phyloP scores from a whole-genome alignment of 2,888 invertebrate species.

The Barypeithes pellucidus region DNA sequence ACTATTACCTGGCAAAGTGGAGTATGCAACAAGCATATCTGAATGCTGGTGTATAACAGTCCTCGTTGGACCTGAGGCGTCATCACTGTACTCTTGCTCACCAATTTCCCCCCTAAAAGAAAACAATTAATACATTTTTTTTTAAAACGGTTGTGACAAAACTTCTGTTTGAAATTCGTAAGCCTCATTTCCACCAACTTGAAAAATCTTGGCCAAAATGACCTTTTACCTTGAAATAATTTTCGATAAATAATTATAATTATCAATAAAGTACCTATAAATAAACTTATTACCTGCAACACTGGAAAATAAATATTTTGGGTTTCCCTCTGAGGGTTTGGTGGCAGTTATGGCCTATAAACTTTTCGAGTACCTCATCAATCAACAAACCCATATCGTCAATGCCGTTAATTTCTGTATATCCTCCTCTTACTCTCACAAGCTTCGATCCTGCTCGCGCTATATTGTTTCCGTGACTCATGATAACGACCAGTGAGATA shows the following conservation, averaged over 20 bases:
- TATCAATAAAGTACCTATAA: too few species aligned
- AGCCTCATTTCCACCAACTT: too few species aligned
- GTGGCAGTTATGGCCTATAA: slow-evolving; percentile 70
- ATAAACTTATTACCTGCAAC: slow-evolving; percentile 75
- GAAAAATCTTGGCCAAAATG: too few species aligned
- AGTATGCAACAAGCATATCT: slow-evolving; percentile 80
- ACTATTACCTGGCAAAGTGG: slow-evolving; percentile 75
- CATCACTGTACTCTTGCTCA: slow-evolving; percentile 57
- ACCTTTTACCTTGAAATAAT: too few species aligned
- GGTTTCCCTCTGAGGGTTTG: slow-evolving; percentile 74
- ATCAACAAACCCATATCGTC: slow-evolving; percentile 74
- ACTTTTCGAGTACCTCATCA: slow-evolving; percentile 74
- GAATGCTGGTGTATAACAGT: slow-evolving; percentile 66
- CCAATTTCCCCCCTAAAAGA: slow-evolving; percentile 62
- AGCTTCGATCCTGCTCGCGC: slow-evolving; percentile 63
- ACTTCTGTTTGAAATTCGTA: too few species aligned
- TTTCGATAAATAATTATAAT: too few species aligned
- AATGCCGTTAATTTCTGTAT: slow-evolving; percentile 75
- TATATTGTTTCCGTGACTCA: slow-evolving; percentile 77
- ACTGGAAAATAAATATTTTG: slow-evolving; percentile 83
- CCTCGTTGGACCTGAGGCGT: slow-evolving; percentile 55
- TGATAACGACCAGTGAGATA: slow-evolving; percentile 78
- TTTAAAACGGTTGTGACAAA: neutral
- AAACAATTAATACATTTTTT: neutral
- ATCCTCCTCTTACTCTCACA: slow-evolving; percentile 65